phyloP scores from a whole-genome alignment of 2,797 vertebrate species.

The Lithobates sylvaticus region DNA sequence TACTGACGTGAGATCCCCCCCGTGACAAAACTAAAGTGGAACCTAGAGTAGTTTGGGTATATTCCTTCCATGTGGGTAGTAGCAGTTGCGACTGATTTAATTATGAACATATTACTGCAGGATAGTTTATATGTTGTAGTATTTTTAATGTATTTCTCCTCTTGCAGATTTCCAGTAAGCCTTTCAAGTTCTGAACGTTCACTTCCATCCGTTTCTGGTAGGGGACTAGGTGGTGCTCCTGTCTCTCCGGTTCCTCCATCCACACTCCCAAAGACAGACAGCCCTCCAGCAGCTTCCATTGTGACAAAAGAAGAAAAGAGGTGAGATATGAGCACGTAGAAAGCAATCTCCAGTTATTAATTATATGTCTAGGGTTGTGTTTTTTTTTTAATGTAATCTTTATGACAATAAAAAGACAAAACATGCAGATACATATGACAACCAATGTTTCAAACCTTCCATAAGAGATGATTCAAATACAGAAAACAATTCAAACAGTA shows the following conservation, averaged over 20 bases:
- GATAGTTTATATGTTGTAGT: background rate
- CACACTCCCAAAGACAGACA: background rate
- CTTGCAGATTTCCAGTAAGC: conserved; percentile 5
- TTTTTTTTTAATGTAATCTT: too few species aligned
- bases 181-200: background rate
- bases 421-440: too few species aligned
- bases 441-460: too few species aligned
- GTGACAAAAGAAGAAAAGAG: conserved; percentile 26
- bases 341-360: background rate
- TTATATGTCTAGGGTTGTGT: too few species aligned
- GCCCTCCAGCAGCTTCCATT: background rate
- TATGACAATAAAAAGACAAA: too few species aligned
- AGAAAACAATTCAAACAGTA: too few species aligned
- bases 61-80: too few species aligned
- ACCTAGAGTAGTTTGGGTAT: too few species aligned
- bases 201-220: background rate
- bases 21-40: too few species aligned
- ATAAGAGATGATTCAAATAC: too few species aligned
- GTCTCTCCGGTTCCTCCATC: background rate
- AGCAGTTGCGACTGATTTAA: too few species aligned
- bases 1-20: too few species aligned
- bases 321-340: background rate
- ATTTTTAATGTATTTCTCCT: background rate
- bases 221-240: background rate
- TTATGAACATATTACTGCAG: background rate